These are phyloP conservation scores for Ammodytes dubius DNA, from an alignment of 2,113 vertebrate species.

Conservation along the genomic window DNA sequence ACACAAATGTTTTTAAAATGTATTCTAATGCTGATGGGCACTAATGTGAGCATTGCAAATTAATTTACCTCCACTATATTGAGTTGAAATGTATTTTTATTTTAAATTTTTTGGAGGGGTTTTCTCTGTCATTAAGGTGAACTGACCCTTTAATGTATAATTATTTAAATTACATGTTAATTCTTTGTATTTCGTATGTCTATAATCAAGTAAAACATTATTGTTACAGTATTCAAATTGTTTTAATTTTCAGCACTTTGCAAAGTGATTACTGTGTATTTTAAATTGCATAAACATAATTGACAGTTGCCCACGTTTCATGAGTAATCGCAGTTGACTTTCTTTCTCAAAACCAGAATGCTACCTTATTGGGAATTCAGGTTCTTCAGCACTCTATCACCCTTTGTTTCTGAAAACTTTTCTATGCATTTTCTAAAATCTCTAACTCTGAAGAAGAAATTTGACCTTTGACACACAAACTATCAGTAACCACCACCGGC, in stretches of 20 bases:
- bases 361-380: background rate
- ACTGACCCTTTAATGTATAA: background rate
- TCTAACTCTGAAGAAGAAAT: background rate
- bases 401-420: background rate
- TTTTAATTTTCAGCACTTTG: background rate
- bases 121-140: background rate
- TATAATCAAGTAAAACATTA: background rate
- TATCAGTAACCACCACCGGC: background rate
- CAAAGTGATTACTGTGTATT: background rate
- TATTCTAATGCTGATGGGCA: background rate
- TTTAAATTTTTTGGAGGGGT: background rate
- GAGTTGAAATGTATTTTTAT: background rate
- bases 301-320: background rate
- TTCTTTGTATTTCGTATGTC: background rate
- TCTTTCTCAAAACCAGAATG: background rate
- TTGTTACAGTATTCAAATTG: background rate
- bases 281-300: background rate
- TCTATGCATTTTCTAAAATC: background rate
- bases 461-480: conserved; percentile 30
- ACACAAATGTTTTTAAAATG: background rate
- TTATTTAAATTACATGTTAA: background rate
- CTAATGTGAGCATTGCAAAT: background rate
- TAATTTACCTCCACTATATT: background rate
- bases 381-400: background rate
- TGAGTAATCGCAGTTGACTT: background rate